phyloP scores from a whole-genome alignment of 1,140 invertebrate genomes.

The Lycorma delicatula region DNA sequence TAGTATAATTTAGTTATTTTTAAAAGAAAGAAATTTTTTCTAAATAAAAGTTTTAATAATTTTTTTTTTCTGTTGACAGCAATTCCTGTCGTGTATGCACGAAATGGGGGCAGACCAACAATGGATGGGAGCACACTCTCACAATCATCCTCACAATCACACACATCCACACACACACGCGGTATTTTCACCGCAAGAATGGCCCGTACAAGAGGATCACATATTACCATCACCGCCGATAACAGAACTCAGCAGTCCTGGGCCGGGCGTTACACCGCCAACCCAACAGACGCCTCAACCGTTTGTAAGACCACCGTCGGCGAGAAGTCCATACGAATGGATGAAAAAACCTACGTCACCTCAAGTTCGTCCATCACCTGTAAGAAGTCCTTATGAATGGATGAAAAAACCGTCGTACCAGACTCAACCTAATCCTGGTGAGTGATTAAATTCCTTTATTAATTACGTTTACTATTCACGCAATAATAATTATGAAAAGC shows the following conservation, averaged over 20 bases:
- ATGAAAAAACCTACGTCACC: conserved; percentile 7
- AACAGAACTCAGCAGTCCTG: conserved; percentile 7
- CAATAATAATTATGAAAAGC: too few species aligned
- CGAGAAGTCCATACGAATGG: conserved; percentile 6
- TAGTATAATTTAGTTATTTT: too few species aligned
- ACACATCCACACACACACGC: conserved; percentile 4
- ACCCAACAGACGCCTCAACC: conserved; percentile 5
- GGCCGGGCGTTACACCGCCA: neutral
- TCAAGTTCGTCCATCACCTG: conserved; percentile 51
- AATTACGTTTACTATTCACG: too few species aligned
- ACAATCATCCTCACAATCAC: conserved; percentile 12
- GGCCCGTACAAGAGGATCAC: conserved; percentile 6
- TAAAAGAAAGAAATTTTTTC: too few species aligned
- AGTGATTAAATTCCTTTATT: conserved; percentile 31
- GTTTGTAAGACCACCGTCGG: neutral
- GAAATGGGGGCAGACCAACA: conserved; percentile 14
- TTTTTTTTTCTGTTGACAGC: conserved; percentile 5
- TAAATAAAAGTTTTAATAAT: too few species aligned
- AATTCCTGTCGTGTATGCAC: conserved; percentile 26
- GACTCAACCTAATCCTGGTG: conserved; percentile 70
- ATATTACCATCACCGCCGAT: conserved; percentile 15
- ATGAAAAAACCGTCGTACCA: conserved; percentile 82
- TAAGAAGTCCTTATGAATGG: conserved; percentile 75
- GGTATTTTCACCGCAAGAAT: neutral
- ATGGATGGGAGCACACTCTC: conserved; percentile 7